Evolutionary conservation across 2,888 invertebrate species (phyloP), one percentile per base, ranked within the genome.

Genomic region (Uloborus plumipes): DNA sequence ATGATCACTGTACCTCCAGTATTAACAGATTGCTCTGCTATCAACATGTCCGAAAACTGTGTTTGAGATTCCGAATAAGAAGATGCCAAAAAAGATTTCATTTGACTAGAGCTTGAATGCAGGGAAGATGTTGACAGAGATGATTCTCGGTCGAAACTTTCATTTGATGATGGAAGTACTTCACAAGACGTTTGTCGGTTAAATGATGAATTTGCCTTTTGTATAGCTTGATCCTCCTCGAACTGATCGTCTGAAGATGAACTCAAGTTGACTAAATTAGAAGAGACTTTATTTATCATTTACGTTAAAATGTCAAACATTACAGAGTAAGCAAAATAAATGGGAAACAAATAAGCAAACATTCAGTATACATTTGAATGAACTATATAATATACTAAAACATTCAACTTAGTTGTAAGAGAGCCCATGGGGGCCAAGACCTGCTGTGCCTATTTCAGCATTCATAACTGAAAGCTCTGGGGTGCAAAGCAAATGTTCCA

Each of bases 31-130:
- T 81, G 74, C 47, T 81, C 80, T 13, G 80, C 74, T 14, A 58
- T 50, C 6, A 74, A 81, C 14, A 74, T 51, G 49, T 81, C 80
- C n/a, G 80, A 66, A 55, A 49, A 81, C 47, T 71, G 70, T 16
- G 62, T 64, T 58, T 69, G 80, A 26, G 74, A 74, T 70, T 53
- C 70, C 16, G 65, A 62, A 53, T 70, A 70, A 14, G 58, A 55
- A n/a, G n/a, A 74, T 70, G 58, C 70, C 16, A 70, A 62, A 53
- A 70, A 70, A 14, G 58, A 55, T 70, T 81, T 81, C 66, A 73
- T 69, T 55, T 81, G 80, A 81, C 80, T 81, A 81, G 80, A 81
- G 31, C 11, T 69, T 62, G 80, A 81, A 65, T 70, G 67, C 26
- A 81, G 50, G 31, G 80, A 81, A n/a, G 74, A 74, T 26, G 61